Base-by-base conservation (phyloP, 2,888 invertebrate species). In the Lasioglossum zephyrum region DNA sequence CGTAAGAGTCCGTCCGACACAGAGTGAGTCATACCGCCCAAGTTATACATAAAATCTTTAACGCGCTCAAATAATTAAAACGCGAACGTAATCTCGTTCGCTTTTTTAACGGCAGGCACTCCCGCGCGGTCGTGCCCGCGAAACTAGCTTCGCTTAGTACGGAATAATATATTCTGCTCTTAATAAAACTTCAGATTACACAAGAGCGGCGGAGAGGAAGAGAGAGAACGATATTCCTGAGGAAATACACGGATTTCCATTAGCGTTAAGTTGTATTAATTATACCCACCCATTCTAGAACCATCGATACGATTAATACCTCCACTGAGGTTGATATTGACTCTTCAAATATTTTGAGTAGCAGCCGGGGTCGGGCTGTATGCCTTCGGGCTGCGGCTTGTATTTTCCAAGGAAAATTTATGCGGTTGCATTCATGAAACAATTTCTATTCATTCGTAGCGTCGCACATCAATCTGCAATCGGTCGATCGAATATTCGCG, bases 11-110 rank as follows among this genome's bases (percentile, higher is more conserved):
- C 74, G 72, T 73, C 75, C 47, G 84, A 79, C 84, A 72, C 39
- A 39, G 79, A 83, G 63, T 66, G 84, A 85, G 36, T 84, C 79
- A 47, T 79, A 72, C 72, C 36, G 75, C 75, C 75, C 74, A 13
- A 70, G 26, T 26, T 4, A 36, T 36, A 36, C 79, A 74, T 75
- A 79, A 85, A 85, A 79, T 66, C 84, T 85, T 85, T 72, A 79
- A 84, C 41, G 63, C 36, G 41, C 16, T n/a, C 41, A 79, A 83
- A 74, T 83, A 74, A 84, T 84, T 84, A 79, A 84, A 84, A 49
- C 73, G 31, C n/a, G 73, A 82, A 78, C 53, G 78, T 75, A 83
- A 83, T 83, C 69, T 26, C 49, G 47, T 60, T n/a, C 26, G 63
- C 16, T 16, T 47, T 36, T 26, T 31, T 18, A 31, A 69, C 39